These are phyloP conservation scores for Cinclus mexicanus DNA, from an alignment of 2,113 vertebrate species.

Conservation along the genomic window DNA sequence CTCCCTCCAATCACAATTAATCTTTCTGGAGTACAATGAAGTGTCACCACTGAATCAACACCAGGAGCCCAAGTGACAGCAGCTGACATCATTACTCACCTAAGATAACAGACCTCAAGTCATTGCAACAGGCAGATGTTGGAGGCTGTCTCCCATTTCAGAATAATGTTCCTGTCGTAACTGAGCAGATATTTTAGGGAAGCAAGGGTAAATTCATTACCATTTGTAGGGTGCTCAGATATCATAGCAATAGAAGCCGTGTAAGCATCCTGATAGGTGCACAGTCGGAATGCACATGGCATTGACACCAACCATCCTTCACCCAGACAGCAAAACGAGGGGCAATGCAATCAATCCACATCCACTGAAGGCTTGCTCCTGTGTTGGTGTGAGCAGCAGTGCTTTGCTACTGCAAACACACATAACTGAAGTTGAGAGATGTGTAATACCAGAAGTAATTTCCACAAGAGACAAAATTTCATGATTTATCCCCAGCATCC, in stretches of 20 bases:
- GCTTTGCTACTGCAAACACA: background rate
- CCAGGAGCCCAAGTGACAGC: slow-evolving; percentile 21
- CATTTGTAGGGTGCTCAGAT: background rate
- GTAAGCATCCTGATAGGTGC: background rate
- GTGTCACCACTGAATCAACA: slow-evolving; percentile 44
- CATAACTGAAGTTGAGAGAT: background rate
- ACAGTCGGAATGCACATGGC: background rate
- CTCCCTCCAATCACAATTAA: slow-evolving; percentile 1
- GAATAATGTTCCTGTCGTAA: slow-evolving; percentile 18
- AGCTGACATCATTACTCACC: slow-evolving; percentile 29
- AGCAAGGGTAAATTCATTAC: slow-evolving; percentile 60
- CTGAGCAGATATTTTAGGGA: slow-evolving; percentile 51
- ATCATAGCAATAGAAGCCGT: background rate
- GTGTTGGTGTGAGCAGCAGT: background rate
- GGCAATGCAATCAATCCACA: background rate
- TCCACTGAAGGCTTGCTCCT: background rate
- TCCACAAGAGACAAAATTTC: background rate
- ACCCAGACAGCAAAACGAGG: background rate
- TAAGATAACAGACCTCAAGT: slow-evolving; percentile 37
- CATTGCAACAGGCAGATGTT: slow-evolving; percentile 53
- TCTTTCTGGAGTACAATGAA: background rate
- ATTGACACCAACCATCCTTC: background rate
- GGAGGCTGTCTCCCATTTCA: slow-evolving; percentile 19
- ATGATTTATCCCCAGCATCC: background rate
- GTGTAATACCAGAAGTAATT: background rate